Base-by-base conservation (phyloP, 2,888 invertebrate genomes). In the Lepidochitona cinerea region DNA sequence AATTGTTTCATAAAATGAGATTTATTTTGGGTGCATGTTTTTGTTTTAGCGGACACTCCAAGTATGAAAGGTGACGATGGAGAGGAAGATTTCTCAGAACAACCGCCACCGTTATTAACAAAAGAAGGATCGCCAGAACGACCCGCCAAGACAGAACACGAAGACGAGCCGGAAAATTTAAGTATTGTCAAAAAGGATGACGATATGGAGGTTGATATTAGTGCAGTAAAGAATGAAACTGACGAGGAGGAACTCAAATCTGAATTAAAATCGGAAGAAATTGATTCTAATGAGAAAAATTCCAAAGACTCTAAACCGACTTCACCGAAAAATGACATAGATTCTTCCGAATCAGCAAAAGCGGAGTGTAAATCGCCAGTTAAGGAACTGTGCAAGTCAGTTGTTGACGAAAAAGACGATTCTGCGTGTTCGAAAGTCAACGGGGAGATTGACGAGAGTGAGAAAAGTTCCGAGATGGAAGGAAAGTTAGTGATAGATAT, bases 111-210 rank as follows among this genome's bases (percentile, higher is more conserved):
- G 1, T 18, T n/a, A 49, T 23, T 49, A 2, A 49, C 18, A 49
- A 49, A 23, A 9, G 64, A 64, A 18, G 64, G 33, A 7, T 64
- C 64, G 1, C 29, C 29, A 64, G 64, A 64, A 5, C 64, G 26
- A 12, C 23, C 59, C 29, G 26, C 26, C 89, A 82, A 83, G 54
- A 83, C 86, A 72, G 80, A 79, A 69, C 79, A 78, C 32, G 79
- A 81, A 80, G 87, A 76, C 82, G 84, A 3, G 88, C 92, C 75
- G 29, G 80, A 77, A 52, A 74, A 79, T 37, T 81, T 77, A 26
- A 7, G 9, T 18, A 76, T 78, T 68, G 64, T 59, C 32, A 76
- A 75, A 37, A 26, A 69, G 65, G 75, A 77, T 4, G 49, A 49
- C 9, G 68, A 75, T 3, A 33, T 32, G 64, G 64, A 64, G 64